These are phyloP conservation scores for Cataglyphis rosenhaueri DNA, from an alignment of 2,888 invertebrate species.

Conservation along the genomic window DNA sequence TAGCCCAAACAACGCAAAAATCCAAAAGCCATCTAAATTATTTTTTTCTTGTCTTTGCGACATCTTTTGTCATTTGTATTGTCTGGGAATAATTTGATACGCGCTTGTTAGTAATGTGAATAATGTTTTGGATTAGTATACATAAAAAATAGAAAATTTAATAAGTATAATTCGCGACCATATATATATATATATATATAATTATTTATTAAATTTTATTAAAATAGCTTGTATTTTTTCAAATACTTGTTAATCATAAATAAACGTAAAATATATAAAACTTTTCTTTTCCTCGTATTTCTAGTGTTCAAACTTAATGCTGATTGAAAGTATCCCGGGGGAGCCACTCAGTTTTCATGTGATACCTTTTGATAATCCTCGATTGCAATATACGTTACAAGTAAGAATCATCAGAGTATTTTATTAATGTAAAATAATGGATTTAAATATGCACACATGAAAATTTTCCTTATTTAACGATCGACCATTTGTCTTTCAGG, in stretches of 20 bases:
- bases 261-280: not conserved
- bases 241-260: not conserved
- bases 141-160: not conserved
- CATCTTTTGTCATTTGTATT: constrained; percentile 33
- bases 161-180: too few species aligned
- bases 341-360: constrained; percentile 98
- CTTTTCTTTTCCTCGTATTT: constrained; percentile 16
- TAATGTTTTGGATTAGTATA: constrained; percentile 28
- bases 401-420: constrained; percentile 81
- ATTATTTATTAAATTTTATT: too few species aligned
- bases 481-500: constrained; percentile 84
- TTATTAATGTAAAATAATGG: not conserved
- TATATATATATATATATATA: too few species aligned
- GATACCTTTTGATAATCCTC: constrained; percentile 97
- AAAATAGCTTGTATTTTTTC: too few species aligned
- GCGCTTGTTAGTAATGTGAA: constrained; percentile 35
- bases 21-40: not conserved
- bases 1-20: constrained; percentile 10
- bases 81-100: constrained; percentile 4
- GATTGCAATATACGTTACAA: constrained; percentile 95
- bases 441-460: not conserved
- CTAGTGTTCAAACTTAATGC: constrained; percentile 98
- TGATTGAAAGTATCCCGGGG: constrained; percentile 97
- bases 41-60: not conserved
- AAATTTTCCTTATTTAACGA: constrained; percentile 1